These are phyloP conservation scores for Ariolimax columbianus DNA, from an alignment of 2,888 invertebrate species.

Conservation along the genomic window DNA sequence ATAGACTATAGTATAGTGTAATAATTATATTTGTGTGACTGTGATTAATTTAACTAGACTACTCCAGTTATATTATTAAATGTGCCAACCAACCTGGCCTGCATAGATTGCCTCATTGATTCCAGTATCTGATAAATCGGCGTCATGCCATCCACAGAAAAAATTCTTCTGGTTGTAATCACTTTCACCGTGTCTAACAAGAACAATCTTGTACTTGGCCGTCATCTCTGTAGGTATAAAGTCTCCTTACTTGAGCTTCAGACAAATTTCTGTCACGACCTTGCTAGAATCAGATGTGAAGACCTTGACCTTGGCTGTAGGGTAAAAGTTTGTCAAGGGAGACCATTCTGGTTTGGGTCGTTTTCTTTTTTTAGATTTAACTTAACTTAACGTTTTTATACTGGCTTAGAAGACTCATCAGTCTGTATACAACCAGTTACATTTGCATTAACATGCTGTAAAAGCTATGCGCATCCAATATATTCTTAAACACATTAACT, in stretches of 20 bases:
- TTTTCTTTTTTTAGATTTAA: no score
- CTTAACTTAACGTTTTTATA: no score
- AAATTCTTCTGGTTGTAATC: conserved; percentile 78
- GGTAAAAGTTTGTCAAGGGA: background rate
- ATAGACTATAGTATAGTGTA: no score
- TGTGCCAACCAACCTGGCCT: conserved; percentile 72
- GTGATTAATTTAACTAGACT: no score
- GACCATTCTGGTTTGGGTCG: no score
- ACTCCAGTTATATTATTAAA: no score
- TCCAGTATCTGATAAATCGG: conserved; percentile 77
- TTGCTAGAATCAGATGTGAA: background rate
- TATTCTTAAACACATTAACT: no score
- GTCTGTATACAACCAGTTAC: no score
- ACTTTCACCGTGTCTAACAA: conserved; percentile 79
- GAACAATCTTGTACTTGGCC: conserved; percentile 74
- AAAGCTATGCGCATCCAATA: no score
- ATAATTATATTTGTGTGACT: no score
- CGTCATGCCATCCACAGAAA: conserved; percentile 79
- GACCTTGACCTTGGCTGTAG: background rate
- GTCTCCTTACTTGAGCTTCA: background rate
- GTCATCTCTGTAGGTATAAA: conserved; percentile 51
- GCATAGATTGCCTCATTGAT: conserved; percentile 76
- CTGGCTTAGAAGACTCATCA: no score
- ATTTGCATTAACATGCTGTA: no score
- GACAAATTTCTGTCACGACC: background rate